phyloP scores from a whole-genome alignment of 1,140 invertebrate genomes.

The Plectus sambesii region DNA sequence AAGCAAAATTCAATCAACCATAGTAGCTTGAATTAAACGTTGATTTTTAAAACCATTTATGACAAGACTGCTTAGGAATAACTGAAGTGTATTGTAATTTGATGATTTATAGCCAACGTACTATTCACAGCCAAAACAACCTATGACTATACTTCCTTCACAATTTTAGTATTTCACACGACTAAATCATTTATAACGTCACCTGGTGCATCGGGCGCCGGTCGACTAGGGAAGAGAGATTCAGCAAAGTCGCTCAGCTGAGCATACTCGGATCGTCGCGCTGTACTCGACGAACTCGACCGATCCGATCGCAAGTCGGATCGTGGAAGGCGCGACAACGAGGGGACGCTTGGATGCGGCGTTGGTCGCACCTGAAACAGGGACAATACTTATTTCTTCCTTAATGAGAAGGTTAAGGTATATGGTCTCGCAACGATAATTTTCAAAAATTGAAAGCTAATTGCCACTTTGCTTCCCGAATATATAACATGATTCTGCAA shows the following conservation, averaged over 20 bases:
- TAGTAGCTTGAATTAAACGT: too few species aligned
- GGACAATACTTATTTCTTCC: not conserved
- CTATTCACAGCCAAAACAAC: not conserved
- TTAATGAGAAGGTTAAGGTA: not conserved
- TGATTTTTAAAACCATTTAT: too few species aligned
- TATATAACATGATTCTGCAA: not conserved
- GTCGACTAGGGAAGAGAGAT: not conserved
- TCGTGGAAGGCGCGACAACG: not conserved
- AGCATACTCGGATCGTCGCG: constrained; percentile 15
- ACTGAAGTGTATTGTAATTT: too few species aligned
- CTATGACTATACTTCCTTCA: not conserved
- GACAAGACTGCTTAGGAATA: not conserved
- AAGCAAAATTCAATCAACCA: too few species aligned
- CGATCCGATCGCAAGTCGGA: not conserved
- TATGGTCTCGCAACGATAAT: not conserved
- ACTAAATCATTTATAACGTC: constrained; percentile 2
- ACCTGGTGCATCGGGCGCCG: not conserved
- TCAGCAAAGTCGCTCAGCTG: constrained; percentile 16
- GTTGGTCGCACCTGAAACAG: constrained; percentile 26
- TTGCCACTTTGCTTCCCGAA: constrained; percentile 5
- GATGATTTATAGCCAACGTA: not conserved
- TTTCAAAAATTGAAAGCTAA: constrained; percentile 2
- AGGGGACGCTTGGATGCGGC: constrained; percentile 13
- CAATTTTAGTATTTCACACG: not conserved
- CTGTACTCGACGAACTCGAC: not conserved